Evolutionary conservation across 2,888 invertebrate species (phyloP).

Genomic region (Tridacna crocea): DNA sequence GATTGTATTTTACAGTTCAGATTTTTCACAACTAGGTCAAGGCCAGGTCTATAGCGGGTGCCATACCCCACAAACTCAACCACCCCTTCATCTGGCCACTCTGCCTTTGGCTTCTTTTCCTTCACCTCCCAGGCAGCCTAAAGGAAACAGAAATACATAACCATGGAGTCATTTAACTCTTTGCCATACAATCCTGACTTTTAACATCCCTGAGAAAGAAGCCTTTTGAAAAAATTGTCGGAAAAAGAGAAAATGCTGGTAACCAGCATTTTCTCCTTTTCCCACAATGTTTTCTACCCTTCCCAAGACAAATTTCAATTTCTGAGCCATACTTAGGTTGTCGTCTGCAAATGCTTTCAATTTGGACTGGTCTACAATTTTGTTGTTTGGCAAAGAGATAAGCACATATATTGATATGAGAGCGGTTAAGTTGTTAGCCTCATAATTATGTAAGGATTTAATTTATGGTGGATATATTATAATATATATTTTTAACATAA

Average conservation of each 20-base stretch:
- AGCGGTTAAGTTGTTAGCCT: too few species aligned
- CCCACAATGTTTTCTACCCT: neutral
- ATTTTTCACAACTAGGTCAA: conserved; percentile 80
- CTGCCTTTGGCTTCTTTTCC: conserved; percentile 66
- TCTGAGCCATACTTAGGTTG: too few species aligned
- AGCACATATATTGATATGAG: too few species aligned
- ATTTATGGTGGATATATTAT: too few species aligned
- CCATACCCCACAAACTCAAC: conserved; percentile 78
- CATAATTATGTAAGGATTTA: too few species aligned
- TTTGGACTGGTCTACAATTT: too few species aligned
- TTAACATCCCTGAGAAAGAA: neutral
- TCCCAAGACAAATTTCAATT: too few species aligned
- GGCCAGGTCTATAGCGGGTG: conserved; percentile 79
- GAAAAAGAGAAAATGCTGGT: too few species aligned
- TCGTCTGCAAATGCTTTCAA: too few species aligned
- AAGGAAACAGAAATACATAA: neutral
- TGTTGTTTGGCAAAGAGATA: too few species aligned
- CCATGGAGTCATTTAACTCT: neutral
- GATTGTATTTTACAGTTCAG: conserved; percentile 76
- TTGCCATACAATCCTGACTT: neutral
- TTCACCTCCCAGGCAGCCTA: conserved; percentile 75
- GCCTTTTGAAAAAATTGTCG: neutral
- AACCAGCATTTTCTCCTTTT: neutral
- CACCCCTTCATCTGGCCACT: conserved; percentile 80
- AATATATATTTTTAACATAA: too few species aligned